Evolutionary conservation across 2,113 vertebrate species (phyloP).

Genomic region (Rhynchomys soricoides): DNA sequence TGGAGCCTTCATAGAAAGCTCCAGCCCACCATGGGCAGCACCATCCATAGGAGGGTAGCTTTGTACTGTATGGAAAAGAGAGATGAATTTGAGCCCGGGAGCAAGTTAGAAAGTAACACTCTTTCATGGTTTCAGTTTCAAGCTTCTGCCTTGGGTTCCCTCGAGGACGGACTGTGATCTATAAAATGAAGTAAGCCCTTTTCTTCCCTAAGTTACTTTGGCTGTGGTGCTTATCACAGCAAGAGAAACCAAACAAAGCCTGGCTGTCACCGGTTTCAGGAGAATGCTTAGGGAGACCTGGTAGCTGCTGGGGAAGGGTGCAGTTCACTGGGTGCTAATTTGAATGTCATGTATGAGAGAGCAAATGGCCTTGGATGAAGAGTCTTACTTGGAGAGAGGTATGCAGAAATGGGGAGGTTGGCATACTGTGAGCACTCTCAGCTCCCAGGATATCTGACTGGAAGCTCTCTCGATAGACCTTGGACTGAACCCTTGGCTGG

Average conservation of each 20-base stretch:
- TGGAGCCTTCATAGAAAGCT: background rate
- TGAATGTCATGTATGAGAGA: accelerated
- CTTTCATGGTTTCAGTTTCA: background rate
- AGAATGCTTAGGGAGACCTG: background rate
- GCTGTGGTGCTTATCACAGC: background rate
- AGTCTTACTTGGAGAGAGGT: background rate
- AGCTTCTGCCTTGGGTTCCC: background rate
- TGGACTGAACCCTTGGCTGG: accelerated
- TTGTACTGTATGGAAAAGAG: background rate
- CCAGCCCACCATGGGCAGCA: background rate
- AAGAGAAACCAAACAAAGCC: background rate
- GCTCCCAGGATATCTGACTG: background rate
- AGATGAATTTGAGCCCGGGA: background rate
- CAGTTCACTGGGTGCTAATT: too few relatives aligned
- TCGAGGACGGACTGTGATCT: too few relatives aligned
- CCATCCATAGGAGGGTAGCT: background rate
- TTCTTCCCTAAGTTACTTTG: background rate
- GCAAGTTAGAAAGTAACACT: background rate
- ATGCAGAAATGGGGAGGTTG: accelerated
- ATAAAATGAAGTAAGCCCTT: too few relatives aligned
- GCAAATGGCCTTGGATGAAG: background rate
- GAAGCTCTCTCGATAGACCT: accelerated
- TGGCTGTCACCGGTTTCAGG: background rate
- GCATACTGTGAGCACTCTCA: accelerated
- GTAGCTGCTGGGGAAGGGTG: background rate